These are phyloP conservation scores for Labeo catla DNA, from an alignment of 2,113 vertebrate genomes.

Conservation along the genomic window DNA sequence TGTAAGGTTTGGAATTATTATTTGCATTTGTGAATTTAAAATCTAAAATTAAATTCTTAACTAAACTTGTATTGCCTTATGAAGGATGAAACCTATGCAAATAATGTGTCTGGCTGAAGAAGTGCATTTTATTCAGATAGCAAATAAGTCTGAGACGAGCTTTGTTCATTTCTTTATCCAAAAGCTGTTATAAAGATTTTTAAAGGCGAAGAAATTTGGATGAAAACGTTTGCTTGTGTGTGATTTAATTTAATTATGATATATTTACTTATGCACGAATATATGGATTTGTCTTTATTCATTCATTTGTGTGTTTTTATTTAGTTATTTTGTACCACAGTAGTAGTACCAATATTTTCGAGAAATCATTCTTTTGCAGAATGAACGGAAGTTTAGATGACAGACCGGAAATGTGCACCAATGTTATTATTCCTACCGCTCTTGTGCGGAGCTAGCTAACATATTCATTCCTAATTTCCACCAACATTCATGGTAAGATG, in stretches of 20 bases:
- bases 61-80: neutral
- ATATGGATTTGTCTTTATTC: neutral
- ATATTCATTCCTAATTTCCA: neutral
- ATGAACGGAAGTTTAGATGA: conserved; percentile 3
- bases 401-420: conserved; percentile 55
- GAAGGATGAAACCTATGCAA: too few relatives aligned
- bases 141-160: neutral
- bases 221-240: neutral
- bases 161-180: neutral
- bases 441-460: conserved; percentile 9
- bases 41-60: too few relatives aligned
- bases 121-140: too few relatives aligned
- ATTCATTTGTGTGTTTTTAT: neutral
- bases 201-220: neutral
- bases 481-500: conserved; percentile 21
- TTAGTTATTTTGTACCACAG: too few relatives aligned
- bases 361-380: neutral
- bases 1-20: neutral
- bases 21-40: neutral
- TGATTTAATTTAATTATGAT: neutral
- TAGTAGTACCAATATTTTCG: neutral
- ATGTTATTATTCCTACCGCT: conserved; percentile 56
- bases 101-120: too few relatives aligned
- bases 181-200: neutral
- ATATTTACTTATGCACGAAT: neutral